Evolutionary conservation across 2,888 invertebrate genomes (phyloP).

Genomic region (Trisateles emortualis): DNA sequence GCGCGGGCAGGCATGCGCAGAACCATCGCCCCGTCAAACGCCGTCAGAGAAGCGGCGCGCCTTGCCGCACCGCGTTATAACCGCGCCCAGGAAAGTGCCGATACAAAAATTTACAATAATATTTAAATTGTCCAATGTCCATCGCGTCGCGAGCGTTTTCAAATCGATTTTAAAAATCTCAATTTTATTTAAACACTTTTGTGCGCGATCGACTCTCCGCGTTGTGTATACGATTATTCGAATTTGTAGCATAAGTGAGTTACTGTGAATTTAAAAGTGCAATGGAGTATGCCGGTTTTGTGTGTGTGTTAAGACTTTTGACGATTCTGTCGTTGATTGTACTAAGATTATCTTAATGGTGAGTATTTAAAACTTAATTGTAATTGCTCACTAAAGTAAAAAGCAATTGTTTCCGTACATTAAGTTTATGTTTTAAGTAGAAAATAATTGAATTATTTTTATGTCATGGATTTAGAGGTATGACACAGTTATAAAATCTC

Average conservation of each 20-base stretch:
- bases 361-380: constrained; percentile 47
- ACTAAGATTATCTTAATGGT: constrained; percentile 68
- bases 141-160: constrained; percentile 24
- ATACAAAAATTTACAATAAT: constrained; percentile 48
- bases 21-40: constrained; percentile 62
- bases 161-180: constrained; percentile 25
- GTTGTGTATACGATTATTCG: constrained; percentile 56
- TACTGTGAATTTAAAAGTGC: constrained; percentile 59
- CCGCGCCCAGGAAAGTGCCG: constrained; percentile 61
- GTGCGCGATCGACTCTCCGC: constrained; percentile 34
- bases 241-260: constrained; percentile 52
- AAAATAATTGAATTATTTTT: constrained; percentile 15
- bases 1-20: constrained; percentile 83
- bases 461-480: constrained; percentile 32
- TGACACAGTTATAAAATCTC: constrained; percentile 37
- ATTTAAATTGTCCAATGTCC: constrained; percentile 41
- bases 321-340: constrained; percentile 56
- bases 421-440: background rate
- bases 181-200: constrained; percentile 40
- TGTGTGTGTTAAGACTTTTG: constrained; percentile 64
- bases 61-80: constrained; percentile 68
- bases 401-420: constrained; percentile 1
- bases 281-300: constrained; percentile 61
- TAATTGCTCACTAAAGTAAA: background rate
- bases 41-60: constrained; percentile 72